Conservation (phyloP, 2,113 vertebrate genomes). For the Triplophysa dalaica region DNA sequence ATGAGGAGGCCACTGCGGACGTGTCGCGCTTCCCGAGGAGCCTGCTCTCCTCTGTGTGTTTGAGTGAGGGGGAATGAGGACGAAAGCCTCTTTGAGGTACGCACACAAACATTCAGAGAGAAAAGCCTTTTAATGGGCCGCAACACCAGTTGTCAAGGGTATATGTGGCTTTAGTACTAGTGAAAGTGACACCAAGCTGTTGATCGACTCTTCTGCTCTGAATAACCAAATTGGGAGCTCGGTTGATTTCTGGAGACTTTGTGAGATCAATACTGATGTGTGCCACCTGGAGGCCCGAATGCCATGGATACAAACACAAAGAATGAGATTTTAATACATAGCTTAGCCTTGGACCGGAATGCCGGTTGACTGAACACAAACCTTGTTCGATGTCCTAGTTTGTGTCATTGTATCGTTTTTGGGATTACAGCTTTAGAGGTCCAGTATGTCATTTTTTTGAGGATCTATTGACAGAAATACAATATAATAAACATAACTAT, state of each 20-base stretch:
- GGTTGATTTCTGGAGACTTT: neutral
- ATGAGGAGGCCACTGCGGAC: conserved; percentile 39
- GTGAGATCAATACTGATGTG: neutral
- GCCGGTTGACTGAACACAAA: neutral
- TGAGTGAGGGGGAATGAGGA: neutral
- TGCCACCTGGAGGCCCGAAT: too few relatives aligned
- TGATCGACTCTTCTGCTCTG: conserved; percentile 46
- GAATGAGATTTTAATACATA: too few relatives aligned
- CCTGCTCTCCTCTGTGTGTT: conserved; percentile 13
- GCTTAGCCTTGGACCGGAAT: neutral
- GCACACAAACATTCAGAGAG: conserved; percentile 10
- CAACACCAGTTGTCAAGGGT: conserved; percentile 39
- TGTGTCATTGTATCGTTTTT: too few relatives aligned
- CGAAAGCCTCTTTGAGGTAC: conserved; percentile 34
- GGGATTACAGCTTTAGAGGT: too few relatives aligned
- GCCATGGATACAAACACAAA: too few relatives aligned
- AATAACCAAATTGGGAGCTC: conserved; percentile 34
- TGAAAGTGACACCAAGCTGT: conserved; percentile 45
- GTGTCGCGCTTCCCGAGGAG: conserved; percentile 44
- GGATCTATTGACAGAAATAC: too few relatives aligned
- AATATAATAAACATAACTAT: too few relatives aligned
- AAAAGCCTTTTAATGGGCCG: conserved; percentile 38
- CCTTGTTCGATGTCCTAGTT: neutral
- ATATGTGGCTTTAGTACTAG: conserved; percentile 28
- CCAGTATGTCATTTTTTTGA: too few relatives aligned